Evolutionary conservation across 2,113 vertebrate genomes (phyloP).

Genomic region (Arenaria interpres): DNA sequence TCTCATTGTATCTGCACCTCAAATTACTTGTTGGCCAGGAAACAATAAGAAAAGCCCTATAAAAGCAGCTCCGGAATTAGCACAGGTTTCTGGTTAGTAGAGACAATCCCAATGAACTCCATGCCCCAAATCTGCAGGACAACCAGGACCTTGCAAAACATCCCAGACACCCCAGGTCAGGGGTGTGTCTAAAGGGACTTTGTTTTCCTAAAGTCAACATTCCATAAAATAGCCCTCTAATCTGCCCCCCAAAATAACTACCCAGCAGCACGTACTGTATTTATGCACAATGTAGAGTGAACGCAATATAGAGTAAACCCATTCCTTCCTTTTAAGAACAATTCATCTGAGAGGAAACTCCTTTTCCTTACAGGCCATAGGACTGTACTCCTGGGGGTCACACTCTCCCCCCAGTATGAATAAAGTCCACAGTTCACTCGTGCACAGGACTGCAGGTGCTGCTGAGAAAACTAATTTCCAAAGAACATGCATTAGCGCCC

Average conservation of each 20-base stretch:
- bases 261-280: accelerated
- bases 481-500: neutral
- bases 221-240: neutral
- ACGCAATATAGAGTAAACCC: neutral
- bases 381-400: neutral
- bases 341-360: neutral
- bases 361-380: neutral
- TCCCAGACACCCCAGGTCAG: neutral
- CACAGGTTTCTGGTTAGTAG: neutral
- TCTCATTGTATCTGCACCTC: neutral
- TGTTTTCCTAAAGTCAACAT: neutral
- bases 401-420: accelerated
- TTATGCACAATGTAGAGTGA: neutral
- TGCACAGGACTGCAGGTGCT: neutral
- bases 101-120: neutral
- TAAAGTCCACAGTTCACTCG: neutral
- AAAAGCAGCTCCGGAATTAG: neutral
- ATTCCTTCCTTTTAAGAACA: neutral
- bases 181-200: neutral
- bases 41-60: neutral
- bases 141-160: neutral
- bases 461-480: neutral
- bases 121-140: neutral
- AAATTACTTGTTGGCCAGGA: neutral
- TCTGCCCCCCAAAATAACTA: neutral